Evolutionary conservation across 2,113 vertebrate genomes (phyloP).

Genomic region (Malaclemys terrapin): DNA sequence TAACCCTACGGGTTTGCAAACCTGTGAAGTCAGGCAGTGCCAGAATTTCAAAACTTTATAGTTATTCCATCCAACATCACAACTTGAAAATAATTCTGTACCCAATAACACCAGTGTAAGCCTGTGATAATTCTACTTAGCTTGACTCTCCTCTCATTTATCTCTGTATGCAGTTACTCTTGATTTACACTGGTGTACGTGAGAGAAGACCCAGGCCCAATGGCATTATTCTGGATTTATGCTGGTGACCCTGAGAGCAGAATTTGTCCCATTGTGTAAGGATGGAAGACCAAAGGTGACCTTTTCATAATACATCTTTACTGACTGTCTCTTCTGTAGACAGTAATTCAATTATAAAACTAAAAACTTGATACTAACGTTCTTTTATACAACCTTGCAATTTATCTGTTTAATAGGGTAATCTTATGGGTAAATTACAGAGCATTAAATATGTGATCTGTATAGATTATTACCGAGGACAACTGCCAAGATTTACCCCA

Average conservation of each 20-base stretch:
- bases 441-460: conserved; percentile 8
- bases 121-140: not conserved
- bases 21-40: not conserved
- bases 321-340: not conserved
- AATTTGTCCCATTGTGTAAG: not conserved
- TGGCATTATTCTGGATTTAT: not conserved
- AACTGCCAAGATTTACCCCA: not conserved
- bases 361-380: not conserved
- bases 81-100: not conserved
- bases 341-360: not conserved
- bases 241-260: not conserved
- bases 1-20: not conserved
- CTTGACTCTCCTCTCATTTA: not conserved
- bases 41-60: not conserved
- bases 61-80: not conserved
- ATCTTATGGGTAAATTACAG: not conserved
- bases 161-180: not conserved
- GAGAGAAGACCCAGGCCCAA: not conserved
- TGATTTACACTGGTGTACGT: not conserved
- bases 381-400: not conserved
- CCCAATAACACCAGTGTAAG: not conserved
- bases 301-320: not conserved
- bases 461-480: conserved; percentile 9
- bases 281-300: not conserved
- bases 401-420: not conserved